A percentile compares a stretch with the other conserved stretches of the same genome.
phyloP scores from a whole-genome alignment of 2,888 invertebrate species.

The Rhyacophila evoluta region DNA sequence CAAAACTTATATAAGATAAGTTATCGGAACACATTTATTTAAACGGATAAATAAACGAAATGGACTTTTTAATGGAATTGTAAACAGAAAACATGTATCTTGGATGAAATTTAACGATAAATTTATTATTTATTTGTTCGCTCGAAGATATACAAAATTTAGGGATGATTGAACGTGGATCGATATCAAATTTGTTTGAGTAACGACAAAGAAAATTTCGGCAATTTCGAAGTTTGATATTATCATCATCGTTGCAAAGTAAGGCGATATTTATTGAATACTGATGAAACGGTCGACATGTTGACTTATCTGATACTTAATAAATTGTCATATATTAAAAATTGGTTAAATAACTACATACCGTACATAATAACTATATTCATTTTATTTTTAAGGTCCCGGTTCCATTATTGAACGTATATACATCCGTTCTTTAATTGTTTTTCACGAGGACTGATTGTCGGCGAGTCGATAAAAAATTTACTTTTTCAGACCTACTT shows the following conservation, averaged over 20 bases:
- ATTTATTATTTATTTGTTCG: conserved; percentile 10
- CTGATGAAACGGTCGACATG: no score
- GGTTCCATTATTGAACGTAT: no score
- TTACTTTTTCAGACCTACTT: no score
- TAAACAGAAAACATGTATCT: background rate
- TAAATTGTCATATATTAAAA: no score
- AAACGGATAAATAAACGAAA: conserved; percentile 14
- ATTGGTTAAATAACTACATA: no score
- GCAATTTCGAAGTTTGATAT: background rate
- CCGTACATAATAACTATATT: no score
- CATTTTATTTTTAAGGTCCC: no score
- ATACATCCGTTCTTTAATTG: no score
- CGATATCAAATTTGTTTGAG: background rate
- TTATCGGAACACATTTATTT: conserved; percentile 9
- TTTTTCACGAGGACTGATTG: no score
- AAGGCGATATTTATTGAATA: no score
- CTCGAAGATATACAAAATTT: background rate
- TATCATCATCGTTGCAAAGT: background rate
- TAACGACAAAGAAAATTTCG: background rate
- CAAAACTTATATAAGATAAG: background rate
- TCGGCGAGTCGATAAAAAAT: no score
- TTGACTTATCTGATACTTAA: no score
- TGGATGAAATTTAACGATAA: conserved; percentile 19
- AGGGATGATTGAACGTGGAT: background rate
- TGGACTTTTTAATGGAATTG: conserved; percentile 15